phyloP scores from a whole-genome alignment of 1,140 invertebrate species.

The Drosophila ironensis region DNA sequence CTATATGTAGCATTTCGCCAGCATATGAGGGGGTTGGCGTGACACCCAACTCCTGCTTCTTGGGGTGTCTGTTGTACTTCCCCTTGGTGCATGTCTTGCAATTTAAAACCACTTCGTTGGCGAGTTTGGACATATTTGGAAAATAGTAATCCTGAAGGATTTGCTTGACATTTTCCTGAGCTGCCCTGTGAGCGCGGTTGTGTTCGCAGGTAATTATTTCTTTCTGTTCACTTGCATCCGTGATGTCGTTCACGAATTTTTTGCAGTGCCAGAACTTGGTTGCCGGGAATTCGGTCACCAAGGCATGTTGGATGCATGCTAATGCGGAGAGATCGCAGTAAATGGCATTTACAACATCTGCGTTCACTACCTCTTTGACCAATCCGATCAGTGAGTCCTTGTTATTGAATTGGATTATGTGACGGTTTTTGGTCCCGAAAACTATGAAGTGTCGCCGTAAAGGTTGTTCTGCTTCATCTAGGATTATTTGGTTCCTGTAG shows the following conservation, averaged over 20 bases:
- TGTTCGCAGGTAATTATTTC: background rate
- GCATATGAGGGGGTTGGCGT: background rate
- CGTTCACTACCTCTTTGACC: background rate
- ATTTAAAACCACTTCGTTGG: background rate
- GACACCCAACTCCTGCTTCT: background rate
- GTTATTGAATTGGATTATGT: background rate
- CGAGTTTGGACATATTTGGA: background rate
- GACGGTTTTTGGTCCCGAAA: background rate
- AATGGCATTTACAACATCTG: background rate
- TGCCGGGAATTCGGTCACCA: background rate
- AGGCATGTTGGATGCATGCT: background rate
- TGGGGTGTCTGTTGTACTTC: background rate
- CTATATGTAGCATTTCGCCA: background rate
- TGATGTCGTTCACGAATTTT: background rate
- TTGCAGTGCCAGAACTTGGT: background rate
- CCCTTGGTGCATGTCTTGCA: background rate
- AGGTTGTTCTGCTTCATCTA: background rate
- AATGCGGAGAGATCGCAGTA: background rate
- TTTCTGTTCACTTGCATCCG: background rate
- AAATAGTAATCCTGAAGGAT: conserved; percentile 2
- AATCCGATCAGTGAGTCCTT: background rate
- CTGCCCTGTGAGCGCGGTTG: background rate
- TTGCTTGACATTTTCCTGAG: conserved; percentile 1
- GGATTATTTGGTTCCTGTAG: background rate
- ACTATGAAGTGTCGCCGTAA: background rate